Evolutionary conservation across 1,140 invertebrate species (phyloP).

Genomic region (Tetraneura akinire): DNA sequence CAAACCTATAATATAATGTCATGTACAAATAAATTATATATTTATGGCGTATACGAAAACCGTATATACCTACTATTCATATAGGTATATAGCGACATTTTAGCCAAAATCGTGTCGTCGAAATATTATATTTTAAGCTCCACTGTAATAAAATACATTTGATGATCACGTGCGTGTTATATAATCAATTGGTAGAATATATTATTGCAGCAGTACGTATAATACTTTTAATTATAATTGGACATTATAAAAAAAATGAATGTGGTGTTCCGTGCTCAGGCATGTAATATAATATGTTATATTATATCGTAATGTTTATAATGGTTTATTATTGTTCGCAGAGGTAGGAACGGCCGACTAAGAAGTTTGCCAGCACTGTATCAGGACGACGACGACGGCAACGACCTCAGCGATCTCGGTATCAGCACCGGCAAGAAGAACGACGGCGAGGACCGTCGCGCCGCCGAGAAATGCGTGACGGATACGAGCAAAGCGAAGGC

Average conservation of each 20-base stretch:
- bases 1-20: not conserved
- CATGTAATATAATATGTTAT: too few relatives aligned
- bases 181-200: too few relatives aligned
- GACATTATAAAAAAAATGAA: too few relatives aligned
- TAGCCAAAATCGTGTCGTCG: not conserved
- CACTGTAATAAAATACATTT: too few relatives aligned
- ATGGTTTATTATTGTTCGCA: not conserved
- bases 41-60: not conserved
- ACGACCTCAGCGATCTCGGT: slow-evolving; percentile 79
- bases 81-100: not conserved
- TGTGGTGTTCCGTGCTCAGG: too few relatives aligned
- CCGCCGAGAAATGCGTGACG: slow-evolving; percentile 21
- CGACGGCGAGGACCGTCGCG: not conserved
- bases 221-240: too few relatives aligned
- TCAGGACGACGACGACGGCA: slow-evolving; percentile 72
- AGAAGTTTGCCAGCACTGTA: slow-evolving; percentile 61
- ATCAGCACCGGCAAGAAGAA: slow-evolving; percentile 74
- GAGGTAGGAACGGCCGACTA: slow-evolving; percentile 30
- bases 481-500: too few relatives aligned
- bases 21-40: not conserved
- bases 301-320: too few relatives aligned
- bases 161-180: too few relatives aligned
- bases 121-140: too few relatives aligned
- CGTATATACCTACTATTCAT: too few relatives aligned
- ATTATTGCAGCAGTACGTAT: too few relatives aligned